Base-by-base conservation (phyloP, 2,888 invertebrate genomes). In the Crepidodera aurea region DNA sequence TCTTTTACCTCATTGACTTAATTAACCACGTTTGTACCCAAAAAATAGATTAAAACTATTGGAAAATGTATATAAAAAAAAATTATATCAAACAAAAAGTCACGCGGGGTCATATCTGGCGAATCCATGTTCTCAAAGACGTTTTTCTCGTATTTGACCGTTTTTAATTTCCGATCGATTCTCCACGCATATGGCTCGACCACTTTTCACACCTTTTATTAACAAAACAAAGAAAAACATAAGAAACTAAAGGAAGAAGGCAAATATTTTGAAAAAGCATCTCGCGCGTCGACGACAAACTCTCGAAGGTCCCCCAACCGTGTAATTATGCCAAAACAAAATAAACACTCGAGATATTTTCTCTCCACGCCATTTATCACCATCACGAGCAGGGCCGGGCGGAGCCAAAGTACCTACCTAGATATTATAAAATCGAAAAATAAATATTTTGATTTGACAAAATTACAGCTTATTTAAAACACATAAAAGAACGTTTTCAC, bases 261-360 rank as follows among this genome's bases (percentile, higher is more conserved):
- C 42, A 55, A 61, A 61, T 55, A 60, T 60, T 54, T 56, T 56
- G 48, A 56, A 56, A 61, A 56, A 40, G 16, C 53, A 54, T 46
- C 29, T 57, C 46, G 37, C 25, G 48, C 44, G 55, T 27, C 51
- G 46, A 42, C 48, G 39, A 51, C 60, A 60, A 60, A 67, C 56
- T 62, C 62, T 62, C 58, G 54, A 55, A 64, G 60, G 37, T 51
- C 58, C 60, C 42, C 50, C 59, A 56, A 63, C 51, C 61, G 53
- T 66, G 56, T 66, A 59, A 64, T 64, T 67, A 64, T 62, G 62
- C 57, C 64, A 44, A 62, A 57, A 64, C 64, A 60, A 60, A 67
- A 64, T 58, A 67, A 67, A 67, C 64, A 67, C 60, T 58, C 46
- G n/a, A 57, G 62, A 62, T 64, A 67, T 62, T 64, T 66, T 57